Percentiles rank a stretch among this genome's conserved stretches.
Evolutionary conservation across 2,113 vertebrate genomes (phyloP).

Genomic region (Nothocercus nigrocapillus): DNA sequence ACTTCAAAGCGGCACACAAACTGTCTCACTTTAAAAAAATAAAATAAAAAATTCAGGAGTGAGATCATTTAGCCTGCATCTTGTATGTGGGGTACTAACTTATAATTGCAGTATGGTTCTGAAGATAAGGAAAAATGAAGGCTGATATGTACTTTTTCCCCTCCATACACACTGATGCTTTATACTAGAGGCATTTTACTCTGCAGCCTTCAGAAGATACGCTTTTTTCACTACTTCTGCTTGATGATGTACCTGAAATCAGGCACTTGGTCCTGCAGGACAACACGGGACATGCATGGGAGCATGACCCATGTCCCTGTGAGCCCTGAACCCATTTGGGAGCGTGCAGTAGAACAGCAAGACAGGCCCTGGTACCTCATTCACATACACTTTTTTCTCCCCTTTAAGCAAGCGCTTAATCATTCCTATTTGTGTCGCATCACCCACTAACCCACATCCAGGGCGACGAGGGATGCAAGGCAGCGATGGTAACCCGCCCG

Average conservation of each 20-base stretch:
- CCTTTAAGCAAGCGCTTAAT: neutral
- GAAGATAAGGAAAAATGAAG: neutral
- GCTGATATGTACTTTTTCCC: neutral
- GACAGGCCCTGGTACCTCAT: neutral
- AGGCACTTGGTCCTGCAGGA: neutral
- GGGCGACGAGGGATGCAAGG: neutral
- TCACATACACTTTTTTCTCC: neutral
- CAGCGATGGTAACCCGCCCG: neutral
- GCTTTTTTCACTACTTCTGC: neutral
- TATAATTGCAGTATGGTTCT: neutral
- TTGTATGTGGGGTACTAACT: neutral
- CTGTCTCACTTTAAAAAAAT: neutral
- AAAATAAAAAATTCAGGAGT: neutral
- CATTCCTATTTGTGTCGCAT: neutral
- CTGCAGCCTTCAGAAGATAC: neutral
- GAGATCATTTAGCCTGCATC: neutral
- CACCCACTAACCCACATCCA: neutral
- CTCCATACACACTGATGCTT: neutral
- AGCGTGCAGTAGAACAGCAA: fast-evolving
- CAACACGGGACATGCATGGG: neutral
- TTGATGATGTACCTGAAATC: neutral
- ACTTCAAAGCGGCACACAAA: slow-evolving; percentile 1
- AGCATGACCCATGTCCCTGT: neutral
- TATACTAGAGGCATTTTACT: neutral
- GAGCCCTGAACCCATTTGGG: fast-evolving